Evolutionary conservation across 2,113 vertebrate species (phyloP).

Genomic region (Scortum barcoo): DNA sequence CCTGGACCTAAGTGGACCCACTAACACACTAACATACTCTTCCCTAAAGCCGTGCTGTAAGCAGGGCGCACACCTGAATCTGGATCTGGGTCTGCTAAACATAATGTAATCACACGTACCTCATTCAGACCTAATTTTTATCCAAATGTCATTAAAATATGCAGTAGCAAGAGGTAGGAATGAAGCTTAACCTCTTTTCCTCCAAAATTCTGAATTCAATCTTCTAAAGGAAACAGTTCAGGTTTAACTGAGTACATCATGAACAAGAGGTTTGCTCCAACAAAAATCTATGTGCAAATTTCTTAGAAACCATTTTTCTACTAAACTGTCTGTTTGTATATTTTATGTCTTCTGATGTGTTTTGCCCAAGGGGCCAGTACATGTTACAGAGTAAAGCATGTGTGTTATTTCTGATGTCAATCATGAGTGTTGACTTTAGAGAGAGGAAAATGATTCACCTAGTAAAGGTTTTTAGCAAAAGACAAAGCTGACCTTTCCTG

Average conservation of each 20-base stretch:
- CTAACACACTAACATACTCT: background rate
- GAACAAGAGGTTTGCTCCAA: background rate
- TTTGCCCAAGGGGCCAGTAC: constrained; percentile 11
- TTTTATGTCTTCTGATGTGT: constrained; percentile 11
- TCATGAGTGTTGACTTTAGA: constrained; percentile 45
- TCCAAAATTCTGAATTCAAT: background rate
- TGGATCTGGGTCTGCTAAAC: background rate
- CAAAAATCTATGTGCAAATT: background rate
- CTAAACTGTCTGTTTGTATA: constrained; percentile 16
- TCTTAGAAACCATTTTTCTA: constrained; percentile 1
- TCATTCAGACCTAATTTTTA: too few relatives aligned
- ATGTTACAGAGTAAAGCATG: constrained; percentile 3
- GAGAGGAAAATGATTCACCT: constrained; percentile 43
- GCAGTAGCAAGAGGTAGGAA: background rate
- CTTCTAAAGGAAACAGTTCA: background rate
- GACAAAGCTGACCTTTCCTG: background rate
- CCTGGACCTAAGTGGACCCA: background rate
- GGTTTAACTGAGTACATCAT: background rate
- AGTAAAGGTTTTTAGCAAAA: constrained; percentile 4
- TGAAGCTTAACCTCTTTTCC: background rate
- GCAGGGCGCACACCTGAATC: background rate
- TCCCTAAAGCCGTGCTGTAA: background rate
- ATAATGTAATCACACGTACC: background rate
- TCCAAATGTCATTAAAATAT: background rate
- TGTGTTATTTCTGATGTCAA: constrained; percentile 42